phyloP scores from a whole-genome alignment of 2,888 invertebrate species.

The Sarcophaga subvicina region DNA sequence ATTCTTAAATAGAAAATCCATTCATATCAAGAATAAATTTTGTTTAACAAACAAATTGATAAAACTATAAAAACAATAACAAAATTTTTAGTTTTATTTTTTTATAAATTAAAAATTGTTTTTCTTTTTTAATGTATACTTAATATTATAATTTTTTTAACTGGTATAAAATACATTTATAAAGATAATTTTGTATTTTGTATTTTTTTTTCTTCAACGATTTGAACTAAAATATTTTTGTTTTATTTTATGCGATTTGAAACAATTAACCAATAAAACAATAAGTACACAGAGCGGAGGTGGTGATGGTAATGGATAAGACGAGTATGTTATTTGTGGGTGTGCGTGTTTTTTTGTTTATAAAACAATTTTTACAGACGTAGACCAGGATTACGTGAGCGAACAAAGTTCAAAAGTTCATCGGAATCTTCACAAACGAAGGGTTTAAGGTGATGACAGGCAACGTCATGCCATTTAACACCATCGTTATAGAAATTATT shows the following conservation, averaged over 20 bases:
- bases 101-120: slow-evolving; percentile 59
- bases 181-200: slow-evolving; percentile 17
- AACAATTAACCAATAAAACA: slow-evolving; percentile 51
- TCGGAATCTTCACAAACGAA: slow-evolving; percentile 96
- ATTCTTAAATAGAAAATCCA: slow-evolving; percentile 32
- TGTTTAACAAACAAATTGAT: slow-evolving; percentile 60
- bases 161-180: slow-evolving; percentile 20
- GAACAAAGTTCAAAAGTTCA: slow-evolving; percentile 93
- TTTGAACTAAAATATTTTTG: slow-evolving; percentile 1
- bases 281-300: background rate
- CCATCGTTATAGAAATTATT: slow-evolving; percentile 96
- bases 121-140: slow-evolving; percentile 59
- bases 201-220: slow-evolving; percentile 31
- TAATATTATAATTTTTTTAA: slow-evolving; percentile 45
- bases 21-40: slow-evolving; percentile 53
- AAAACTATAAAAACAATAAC: slow-evolving; percentile 61
- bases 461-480: slow-evolving; percentile 93
- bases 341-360: background rate
- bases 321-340: slow-evolving; percentile 14
- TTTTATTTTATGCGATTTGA: slow-evolving; percentile 5
- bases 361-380: slow-evolving; percentile 85
- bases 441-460: slow-evolving; percentile 92
- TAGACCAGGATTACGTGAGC: slow-evolving; percentile 92
- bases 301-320: slow-evolving; percentile 22
- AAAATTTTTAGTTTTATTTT: slow-evolving; percentile 44